phyloP scores from a whole-genome alignment of 2,888 invertebrate species.

The Rotaria socialis region DNA sequence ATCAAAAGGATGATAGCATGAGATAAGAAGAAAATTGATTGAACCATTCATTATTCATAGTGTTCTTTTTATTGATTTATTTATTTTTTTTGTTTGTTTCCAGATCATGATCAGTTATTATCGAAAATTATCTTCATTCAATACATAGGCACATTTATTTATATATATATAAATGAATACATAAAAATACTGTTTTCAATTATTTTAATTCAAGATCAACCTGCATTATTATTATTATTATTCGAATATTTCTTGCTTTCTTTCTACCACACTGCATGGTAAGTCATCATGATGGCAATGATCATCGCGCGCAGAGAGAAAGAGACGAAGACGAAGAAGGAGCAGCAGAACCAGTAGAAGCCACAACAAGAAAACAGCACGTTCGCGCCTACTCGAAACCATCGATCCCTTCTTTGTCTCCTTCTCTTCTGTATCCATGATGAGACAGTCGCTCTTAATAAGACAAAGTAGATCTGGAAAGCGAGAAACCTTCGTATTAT shows the following conservation, averaged over 20 bases:
- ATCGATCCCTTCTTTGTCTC: neutral
- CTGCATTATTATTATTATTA: neutral
- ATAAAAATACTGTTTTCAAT: neutral
- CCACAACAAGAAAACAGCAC: constrained; percentile 21
- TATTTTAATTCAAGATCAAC: neutral
- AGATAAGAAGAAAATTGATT: neutral
- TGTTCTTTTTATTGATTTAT: neutral
- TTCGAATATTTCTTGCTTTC: neutral
- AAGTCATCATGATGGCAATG: neutral
- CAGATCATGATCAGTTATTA: neutral
- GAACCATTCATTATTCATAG: neutral
- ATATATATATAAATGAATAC: neutral
- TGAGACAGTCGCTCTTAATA: neutral
- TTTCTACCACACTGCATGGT: neutral
- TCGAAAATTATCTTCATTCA: neutral
- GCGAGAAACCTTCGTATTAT: neutral
- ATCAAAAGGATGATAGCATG: neutral
- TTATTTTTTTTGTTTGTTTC: neutral
- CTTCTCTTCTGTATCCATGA: neutral
- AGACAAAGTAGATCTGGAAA: neutral
- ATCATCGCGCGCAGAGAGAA: neutral
- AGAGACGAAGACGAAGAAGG: neutral
- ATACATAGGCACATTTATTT: neutral
- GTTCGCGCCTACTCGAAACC: neutral
- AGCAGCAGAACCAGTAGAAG: neutral